These are phyloP conservation scores for Phalanger gymnotis DNA, from an alignment of 2,797 vertebrate species.

Conservation along the genomic window DNA sequence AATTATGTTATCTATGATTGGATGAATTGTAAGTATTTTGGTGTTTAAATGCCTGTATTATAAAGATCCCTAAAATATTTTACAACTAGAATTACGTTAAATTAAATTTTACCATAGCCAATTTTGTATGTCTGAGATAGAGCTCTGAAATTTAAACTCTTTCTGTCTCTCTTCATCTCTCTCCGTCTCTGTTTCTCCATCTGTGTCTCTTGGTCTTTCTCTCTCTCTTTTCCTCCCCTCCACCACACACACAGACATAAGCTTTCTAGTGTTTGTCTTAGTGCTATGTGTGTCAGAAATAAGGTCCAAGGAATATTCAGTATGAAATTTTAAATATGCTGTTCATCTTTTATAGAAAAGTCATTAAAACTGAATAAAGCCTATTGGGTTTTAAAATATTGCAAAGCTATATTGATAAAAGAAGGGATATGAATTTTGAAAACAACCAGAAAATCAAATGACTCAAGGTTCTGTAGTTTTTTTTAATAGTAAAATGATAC, in stretches of 20 bases:
- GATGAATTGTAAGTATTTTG: not conserved
- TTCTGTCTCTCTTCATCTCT: too few relatives aligned
- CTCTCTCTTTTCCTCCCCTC: too few relatives aligned
- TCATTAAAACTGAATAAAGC: not conserved
- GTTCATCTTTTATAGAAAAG: too few relatives aligned
- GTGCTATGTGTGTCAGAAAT: too few relatives aligned
- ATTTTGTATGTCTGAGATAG: not conserved
- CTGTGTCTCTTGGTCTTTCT: too few relatives aligned
- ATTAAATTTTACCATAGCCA: not conserved
- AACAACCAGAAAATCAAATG: not conserved
- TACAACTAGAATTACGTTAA: not conserved
- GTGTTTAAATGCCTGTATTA: not conserved
- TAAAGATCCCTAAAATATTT: not conserved
- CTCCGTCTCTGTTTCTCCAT: too few relatives aligned
- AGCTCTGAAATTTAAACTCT: not conserved
- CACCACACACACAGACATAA: not conserved
- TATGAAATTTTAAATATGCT: too few relatives aligned
- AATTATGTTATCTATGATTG: not conserved
- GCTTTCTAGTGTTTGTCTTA: too few relatives aligned
- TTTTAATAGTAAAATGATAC: not conserved
- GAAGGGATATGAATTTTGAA: not conserved
- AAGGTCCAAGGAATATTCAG: too few relatives aligned
- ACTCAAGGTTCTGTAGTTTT: not conserved
- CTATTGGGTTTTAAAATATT: not conserved
- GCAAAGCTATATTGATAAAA: not conserved